Percentiles rank a stretch among this genome's conserved stretches.
Evolutionary conservation across 2,113 vertebrate genomes (phyloP).

Genomic region (Arvicanthis niloticus): DNA sequence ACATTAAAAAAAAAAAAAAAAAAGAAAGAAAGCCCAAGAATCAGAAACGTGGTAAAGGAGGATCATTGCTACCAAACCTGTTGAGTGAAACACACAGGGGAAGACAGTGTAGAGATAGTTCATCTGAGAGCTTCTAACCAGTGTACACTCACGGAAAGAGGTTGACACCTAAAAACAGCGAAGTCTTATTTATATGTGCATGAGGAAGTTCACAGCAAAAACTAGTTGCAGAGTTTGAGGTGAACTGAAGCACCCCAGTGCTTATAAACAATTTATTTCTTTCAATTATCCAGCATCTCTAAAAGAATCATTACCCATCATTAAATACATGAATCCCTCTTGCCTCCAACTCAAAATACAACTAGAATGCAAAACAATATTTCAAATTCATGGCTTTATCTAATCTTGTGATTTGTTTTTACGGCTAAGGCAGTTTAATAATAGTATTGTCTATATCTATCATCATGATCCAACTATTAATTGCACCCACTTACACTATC

Average conservation of each 20-base stretch:
- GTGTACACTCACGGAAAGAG: neutral
- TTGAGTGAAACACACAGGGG: neutral
- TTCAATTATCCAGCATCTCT: slow-evolving; percentile 19
- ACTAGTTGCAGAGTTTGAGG: neutral
- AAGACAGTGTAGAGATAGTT: neutral
- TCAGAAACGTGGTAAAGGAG: neutral
- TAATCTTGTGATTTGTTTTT: slow-evolving; percentile 14
- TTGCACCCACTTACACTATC: neutral
- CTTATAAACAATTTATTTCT: slow-evolving; percentile 48
- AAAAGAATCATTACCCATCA: slow-evolving; percentile 36
- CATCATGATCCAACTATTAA: neutral
- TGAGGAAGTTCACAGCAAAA: slow-evolving; percentile 46
- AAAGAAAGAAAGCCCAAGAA: neutral
- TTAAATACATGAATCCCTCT: slow-evolving; percentile 33
- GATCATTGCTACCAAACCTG: neutral
- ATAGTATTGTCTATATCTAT: neutral
- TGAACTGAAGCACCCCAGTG: neutral
- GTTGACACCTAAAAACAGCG: neutral
- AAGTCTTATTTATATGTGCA: neutral
- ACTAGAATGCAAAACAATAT: slow-evolving; percentile 35
- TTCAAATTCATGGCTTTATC: neutral
- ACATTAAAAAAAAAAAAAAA: neutral
- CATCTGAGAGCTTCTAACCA: neutral
- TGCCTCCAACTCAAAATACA: neutral
- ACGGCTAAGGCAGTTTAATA: neutral